Evolutionary conservation across 2,113 vertebrate species (phyloP).

Genomic region (Heterocephalus glaber): DNA sequence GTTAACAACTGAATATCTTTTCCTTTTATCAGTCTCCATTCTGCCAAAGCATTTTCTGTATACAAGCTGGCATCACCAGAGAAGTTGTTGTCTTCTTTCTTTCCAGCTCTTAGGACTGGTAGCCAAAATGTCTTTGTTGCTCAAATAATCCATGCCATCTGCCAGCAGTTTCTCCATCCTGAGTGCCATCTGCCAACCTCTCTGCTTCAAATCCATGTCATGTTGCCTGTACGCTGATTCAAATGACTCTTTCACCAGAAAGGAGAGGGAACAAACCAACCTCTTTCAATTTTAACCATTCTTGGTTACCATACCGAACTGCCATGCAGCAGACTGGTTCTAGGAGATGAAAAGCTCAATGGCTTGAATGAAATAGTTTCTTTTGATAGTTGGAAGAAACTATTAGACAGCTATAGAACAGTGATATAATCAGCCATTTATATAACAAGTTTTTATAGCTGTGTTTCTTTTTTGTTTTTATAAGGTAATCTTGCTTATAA

Average conservation of each 20-base stretch:
- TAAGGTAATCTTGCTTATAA: conserved; percentile 57
- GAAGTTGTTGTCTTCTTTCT: conserved; percentile 73
- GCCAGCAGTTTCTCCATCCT: conserved; percentile 68
- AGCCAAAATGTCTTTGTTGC: conserved; percentile 79
- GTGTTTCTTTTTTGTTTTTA: conserved; percentile 46
- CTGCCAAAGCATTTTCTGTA: conserved; percentile 71
- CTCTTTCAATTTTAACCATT: background rate
- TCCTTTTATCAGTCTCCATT: conserved; percentile 45
- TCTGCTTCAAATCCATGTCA: conserved; percentile 45
- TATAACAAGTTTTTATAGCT: conserved; percentile 40
- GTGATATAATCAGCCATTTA: conserved; percentile 56
- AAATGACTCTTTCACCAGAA: conserved; percentile 60
- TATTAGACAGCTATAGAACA: background rate
- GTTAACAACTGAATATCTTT: conserved; percentile 63
- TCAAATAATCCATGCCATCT: conserved; percentile 76
- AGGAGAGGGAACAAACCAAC: conserved; percentile 13
- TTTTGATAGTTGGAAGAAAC: background rate
- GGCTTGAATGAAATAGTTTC: conserved; percentile 29
- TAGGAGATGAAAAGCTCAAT: conserved; percentile 6
- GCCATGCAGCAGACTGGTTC: background rate
- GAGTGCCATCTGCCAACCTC: conserved; percentile 37
- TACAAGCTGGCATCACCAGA: conserved; percentile 71
- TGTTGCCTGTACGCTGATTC: background rate
- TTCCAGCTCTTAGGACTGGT: conserved; percentile 70
- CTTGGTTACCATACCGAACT: background rate